Evolutionary conservation across 2,797 vertebrate species (phyloP).

Genomic region (Tapera naevia): DNA sequence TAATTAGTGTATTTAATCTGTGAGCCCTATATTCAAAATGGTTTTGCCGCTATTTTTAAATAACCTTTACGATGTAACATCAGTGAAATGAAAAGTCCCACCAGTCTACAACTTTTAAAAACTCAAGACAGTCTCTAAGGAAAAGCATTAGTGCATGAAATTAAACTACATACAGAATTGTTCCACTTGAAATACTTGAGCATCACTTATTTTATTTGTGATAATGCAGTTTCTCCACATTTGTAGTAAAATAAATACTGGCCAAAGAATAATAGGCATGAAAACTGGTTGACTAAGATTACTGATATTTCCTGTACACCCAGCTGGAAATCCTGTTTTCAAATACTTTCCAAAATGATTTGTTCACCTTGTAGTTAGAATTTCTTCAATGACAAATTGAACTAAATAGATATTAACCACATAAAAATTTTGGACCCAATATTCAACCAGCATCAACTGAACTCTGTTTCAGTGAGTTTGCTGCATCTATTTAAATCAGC

Average conservation of each 20-base stretch:
- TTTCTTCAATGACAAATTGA: not conserved
- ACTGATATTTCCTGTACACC: not conserved
- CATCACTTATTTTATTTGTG: not conserved
- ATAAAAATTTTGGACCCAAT: not conserved
- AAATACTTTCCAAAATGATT: not conserved
- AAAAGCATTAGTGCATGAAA: slow-evolving; percentile 35
- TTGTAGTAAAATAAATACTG: not conserved
- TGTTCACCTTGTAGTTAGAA: not conserved
- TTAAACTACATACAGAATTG: slow-evolving; percentile 9
- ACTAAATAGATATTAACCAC: not conserved
- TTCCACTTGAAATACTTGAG: slow-evolving; percentile 17
- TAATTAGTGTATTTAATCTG: not conserved
- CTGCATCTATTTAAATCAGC: not conserved
- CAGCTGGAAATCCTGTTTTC: not conserved
- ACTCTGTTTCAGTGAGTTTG: not conserved
- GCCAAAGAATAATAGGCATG: not conserved
- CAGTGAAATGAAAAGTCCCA: not conserved
- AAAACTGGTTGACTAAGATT: not conserved
- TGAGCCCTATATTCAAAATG: not conserved
- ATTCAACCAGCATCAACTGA: not conserved
- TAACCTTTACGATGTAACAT: not conserved
- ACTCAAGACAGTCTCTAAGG: not conserved
- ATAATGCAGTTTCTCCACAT: not conserved
- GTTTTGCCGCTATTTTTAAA: not conserved
- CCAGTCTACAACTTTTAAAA: not conserved